These are phyloP conservation scores for Zoroaster sp. DNA, from an alignment of 53 echinoderm and acorn worm genomes.

Conservation along the genomic window DNA sequence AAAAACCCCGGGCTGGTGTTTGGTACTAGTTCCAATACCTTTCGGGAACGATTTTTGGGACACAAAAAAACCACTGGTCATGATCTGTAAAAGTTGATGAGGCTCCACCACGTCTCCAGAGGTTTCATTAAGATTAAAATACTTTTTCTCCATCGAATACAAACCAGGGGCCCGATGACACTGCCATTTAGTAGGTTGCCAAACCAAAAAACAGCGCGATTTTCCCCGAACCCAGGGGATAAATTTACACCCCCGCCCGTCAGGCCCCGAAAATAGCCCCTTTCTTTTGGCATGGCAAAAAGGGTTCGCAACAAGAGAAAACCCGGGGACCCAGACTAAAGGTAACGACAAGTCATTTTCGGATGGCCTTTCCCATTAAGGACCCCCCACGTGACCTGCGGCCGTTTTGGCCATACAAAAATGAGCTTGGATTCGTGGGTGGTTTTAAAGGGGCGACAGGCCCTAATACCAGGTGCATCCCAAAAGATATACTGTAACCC, in stretches of 20 bases:
- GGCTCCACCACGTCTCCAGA: constrained; percentile 50
- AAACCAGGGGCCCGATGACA: too few species aligned
- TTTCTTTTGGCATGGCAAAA: constrained; percentile 19
- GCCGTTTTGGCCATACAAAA: constrained; percentile 60
- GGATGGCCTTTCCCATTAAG: constrained; percentile 57
- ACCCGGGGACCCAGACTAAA: not conserved
- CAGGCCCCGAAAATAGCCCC: not conserved
- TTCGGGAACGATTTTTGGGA: too few species aligned
- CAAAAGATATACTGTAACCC: constrained; percentile 45
- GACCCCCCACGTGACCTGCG: constrained; percentile 44
- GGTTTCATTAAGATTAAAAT: constrained; percentile 27
- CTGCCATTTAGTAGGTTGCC: too few species aligned
- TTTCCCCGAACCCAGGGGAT: not conserved
- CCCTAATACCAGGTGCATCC: constrained; percentile 53
- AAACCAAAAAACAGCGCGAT: not conserved
- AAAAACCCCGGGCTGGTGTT: too few species aligned
- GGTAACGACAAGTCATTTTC: not conserved
- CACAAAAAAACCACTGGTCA: too few species aligned
- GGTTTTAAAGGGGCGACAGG: constrained; percentile 62
- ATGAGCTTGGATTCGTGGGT: constrained; percentile 54
- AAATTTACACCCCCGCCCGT: not conserved
- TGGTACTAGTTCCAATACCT: too few species aligned
- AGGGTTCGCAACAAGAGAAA: constrained; percentile 10
- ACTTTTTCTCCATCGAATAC: too few species aligned
- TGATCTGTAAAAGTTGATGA: too few species aligned